A percentile compares a stretch with the other conserved stretches of the same genome.
phyloP scores from a whole-genome alignment of 2,888 invertebrate species.

The Scaptomyza tumidula region DNA sequence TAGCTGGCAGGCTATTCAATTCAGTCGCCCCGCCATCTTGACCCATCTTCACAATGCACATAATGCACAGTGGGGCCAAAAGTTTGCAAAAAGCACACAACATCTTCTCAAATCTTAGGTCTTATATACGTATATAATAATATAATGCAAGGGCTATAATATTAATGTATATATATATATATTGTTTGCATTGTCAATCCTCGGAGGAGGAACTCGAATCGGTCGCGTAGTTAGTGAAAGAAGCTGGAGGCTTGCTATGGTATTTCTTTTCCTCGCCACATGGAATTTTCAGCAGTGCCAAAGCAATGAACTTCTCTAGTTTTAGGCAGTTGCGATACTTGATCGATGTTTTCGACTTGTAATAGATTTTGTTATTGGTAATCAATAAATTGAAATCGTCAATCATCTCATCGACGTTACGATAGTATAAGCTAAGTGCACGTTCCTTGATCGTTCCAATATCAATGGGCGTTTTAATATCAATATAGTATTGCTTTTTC shows the following conservation, averaged over 20 bases:
- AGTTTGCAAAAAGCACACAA: too few species aligned
- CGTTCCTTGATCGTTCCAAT: background rate
- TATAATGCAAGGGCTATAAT: too few species aligned
- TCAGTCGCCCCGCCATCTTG: conserved; percentile 11
- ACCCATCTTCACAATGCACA: conserved; percentile 35
- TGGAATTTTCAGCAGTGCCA: background rate
- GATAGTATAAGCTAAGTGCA: background rate
- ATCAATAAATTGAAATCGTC: background rate
- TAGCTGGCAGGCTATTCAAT: conserved; percentile 30
- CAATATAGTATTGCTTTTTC: background rate
- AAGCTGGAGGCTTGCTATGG: background rate
- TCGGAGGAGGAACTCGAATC: background rate
- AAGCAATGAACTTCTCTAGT: background rate
- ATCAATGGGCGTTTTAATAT: background rate
- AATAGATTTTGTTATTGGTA: background rate
- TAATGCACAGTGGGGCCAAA: conserved; percentile 26
- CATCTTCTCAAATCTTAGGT: too few species aligned
- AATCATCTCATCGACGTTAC: background rate
- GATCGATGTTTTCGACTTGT: background rate
- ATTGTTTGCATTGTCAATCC: background rate
- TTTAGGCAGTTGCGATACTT: background rate
- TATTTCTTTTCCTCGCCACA: background rate
- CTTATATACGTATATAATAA: too few species aligned
- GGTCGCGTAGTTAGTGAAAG: background rate
- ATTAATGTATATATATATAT: too few species aligned